Conservation (phyloP, 1,140 invertebrate species). For the Ladona fulva region DNA sequence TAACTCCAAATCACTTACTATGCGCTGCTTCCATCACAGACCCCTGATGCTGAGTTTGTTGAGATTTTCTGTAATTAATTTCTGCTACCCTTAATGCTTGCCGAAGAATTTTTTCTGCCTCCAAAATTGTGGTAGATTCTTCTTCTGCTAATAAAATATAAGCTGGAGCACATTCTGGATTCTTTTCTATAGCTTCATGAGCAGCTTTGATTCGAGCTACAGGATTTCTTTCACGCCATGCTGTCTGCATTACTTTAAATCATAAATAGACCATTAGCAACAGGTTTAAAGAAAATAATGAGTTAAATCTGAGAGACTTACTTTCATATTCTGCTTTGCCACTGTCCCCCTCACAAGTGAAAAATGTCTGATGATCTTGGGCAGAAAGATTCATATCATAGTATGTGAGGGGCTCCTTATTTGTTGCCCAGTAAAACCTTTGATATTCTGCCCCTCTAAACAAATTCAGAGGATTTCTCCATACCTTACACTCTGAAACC, state of each 20-base stretch:
- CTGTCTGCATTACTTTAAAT: constrained; percentile 81
- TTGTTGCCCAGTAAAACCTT: constrained; percentile 80
- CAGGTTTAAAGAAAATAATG: neutral
- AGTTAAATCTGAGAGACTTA: constrained; percentile 32
- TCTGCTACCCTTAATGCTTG: constrained; percentile 84
- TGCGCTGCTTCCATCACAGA: constrained; percentile 66
- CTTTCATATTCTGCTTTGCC: constrained; percentile 89
- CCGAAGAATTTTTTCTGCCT: constrained; percentile 81
- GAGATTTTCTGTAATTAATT: constrained; percentile 71
- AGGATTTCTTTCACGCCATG: constrained; percentile 93
- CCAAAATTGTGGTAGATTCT: constrained; percentile 83
- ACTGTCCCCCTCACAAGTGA: constrained; percentile 84
- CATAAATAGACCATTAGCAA: neutral
- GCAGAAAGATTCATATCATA: constrained; percentile 99
- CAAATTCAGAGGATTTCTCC: constrained; percentile 93
- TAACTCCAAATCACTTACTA: too few species aligned
- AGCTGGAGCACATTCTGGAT: constrained; percentile 90
- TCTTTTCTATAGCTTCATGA: constrained; percentile 80
- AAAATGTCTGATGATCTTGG: constrained; percentile 98
- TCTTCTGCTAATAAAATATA: constrained; percentile 94
- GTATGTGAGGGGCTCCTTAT: constrained; percentile 93
- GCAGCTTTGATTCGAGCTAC: constrained; percentile 85
- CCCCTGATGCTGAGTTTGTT: constrained; percentile 69
- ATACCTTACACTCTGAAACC: constrained; percentile 88
- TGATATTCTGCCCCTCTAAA: constrained; percentile 95